Evolutionary conservation across 2,888 invertebrate genomes (phyloP), one percentile per base, ranked within the genome.

Genomic region (Caenorhabditis japonica): DNA sequence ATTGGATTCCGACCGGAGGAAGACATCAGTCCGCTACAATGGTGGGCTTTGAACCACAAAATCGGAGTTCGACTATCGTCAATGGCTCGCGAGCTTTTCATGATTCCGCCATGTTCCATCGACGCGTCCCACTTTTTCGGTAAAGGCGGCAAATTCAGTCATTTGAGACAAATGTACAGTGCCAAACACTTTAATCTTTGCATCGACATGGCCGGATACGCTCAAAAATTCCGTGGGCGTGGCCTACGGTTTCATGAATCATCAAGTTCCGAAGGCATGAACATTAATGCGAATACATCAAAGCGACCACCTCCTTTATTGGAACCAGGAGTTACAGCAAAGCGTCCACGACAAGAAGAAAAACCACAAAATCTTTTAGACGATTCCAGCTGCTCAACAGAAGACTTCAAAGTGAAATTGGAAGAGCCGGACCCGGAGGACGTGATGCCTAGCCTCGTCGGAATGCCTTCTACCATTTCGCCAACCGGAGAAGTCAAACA

Each of bases 71-170:
- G 21, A 13, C 30, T 64, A 23, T 13, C 33, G 8, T 12, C 27
- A n/a, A 36, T 41, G 15, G 44, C 64, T 4, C 15, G 23, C 0
- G 55, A 64, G 21, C 41, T 30, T 33, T 38, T 64, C 8, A 39
- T 44, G 3, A 38, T 39, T 4, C 64, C 64, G 23, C 55, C 64
- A 3, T 25, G 55, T 25, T n/a, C 64, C 8, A 55, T 64, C 39
- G 55, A 64, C 39, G 47, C 55, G 15, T 25, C 19, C 15, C 19
- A 23, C 17, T 64, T 43, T 13, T 55, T 64, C 49, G 55, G 61
- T 10, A 33, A 21, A 4, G 17, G 21, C 3, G 64, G 64, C 19
- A 64, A 49, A 27, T 55, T 47, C 3, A 23, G 30, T 2, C 38
- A 46, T 12, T 12, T 55, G 30, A 12, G 25, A 19, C 27, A 33